These are phyloP conservation scores for Melipona quadrifasciata DNA, from an alignment of 1,140 invertebrate species.

Conservation along the genomic window DNA sequence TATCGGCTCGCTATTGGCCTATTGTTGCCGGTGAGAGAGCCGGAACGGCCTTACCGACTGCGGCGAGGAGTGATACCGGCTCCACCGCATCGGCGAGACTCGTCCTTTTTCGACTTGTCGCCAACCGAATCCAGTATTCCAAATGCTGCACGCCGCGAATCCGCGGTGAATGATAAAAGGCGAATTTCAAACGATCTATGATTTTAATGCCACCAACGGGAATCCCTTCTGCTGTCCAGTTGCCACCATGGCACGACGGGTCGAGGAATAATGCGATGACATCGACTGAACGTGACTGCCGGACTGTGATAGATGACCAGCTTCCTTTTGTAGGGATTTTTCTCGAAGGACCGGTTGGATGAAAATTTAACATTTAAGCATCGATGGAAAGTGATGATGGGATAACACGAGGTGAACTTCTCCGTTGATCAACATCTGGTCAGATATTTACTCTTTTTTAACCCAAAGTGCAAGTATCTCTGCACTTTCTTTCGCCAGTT, in stretches of 20 bases:
- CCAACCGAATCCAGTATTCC: constrained; percentile 58
- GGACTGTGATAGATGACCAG: neutral
- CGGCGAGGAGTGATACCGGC: constrained; percentile 75
- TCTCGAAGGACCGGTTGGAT: neutral
- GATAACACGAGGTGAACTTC: too few species aligned
- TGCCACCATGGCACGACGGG: neutral
- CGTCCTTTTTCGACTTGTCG: constrained; percentile 73
- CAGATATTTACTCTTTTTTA: neutral
- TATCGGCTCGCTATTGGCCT: constrained; percentile 79
- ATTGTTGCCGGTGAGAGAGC: constrained; percentile 79
- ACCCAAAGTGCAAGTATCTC: neutral
- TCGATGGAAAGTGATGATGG: too few species aligned
- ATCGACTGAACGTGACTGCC: neutral
- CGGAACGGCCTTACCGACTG: constrained; percentile 77
- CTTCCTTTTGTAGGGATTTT: neutral
- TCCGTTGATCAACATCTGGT: too few species aligned
- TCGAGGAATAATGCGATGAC: neutral
- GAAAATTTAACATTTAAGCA: too few species aligned
- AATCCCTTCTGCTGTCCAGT: neutral
- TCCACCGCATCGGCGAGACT: constrained; percentile 71
- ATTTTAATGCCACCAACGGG: constrained; percentile 37
- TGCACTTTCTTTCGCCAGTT: too few species aligned
- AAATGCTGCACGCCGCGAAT: constrained; percentile 29
- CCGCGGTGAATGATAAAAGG: constrained; percentile 56
- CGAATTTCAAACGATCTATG: constrained; percentile 44